These are phyloP conservation scores for Hipposideros armiger DNA, from an alignment of 2,113 vertebrate genomes.

Conservation along the genomic window DNA sequence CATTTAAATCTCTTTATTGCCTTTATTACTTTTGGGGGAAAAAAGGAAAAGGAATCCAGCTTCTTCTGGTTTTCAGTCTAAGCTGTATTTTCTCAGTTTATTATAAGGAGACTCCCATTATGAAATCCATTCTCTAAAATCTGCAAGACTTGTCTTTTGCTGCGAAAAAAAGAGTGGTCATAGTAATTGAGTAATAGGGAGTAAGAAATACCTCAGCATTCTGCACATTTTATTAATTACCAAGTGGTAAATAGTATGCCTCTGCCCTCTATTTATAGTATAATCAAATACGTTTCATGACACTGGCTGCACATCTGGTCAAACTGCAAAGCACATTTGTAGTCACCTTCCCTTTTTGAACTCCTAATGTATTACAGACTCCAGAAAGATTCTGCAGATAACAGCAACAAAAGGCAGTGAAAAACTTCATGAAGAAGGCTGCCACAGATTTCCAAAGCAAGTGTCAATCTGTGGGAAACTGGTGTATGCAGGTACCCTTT, in stretches of 20 bases:
- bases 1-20: not conserved
- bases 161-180: conserved; percentile 54
- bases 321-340: conserved; percentile 82
- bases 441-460: not conserved
- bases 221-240: conserved; percentile 84
- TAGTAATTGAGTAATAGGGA: conserved; percentile 78
- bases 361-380: conserved; percentile 82
- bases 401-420: not conserved
- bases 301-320: conserved; percentile 82
- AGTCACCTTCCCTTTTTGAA: conserved; percentile 79
- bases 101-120: conserved; percentile 33
- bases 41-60: not conserved
- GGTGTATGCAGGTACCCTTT: not conserved
- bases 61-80: conserved; percentile 41
- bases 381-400: conserved; percentile 70
- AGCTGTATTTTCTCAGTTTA: not conserved
- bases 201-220: conserved; percentile 53
- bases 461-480: not conserved
- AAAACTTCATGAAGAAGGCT: not conserved
- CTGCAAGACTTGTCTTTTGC: conserved; percentile 67
- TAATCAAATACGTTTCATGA: conserved; percentile 78
- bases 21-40: not conserved
- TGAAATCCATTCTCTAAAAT: conserved; percentile 57
- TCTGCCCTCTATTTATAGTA: conserved; percentile 85
- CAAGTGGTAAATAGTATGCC: conserved; percentile 80